Evolutionary conservation across 2,888 invertebrate species (phyloP).

Genomic region (Aphodius granarius): DNA sequence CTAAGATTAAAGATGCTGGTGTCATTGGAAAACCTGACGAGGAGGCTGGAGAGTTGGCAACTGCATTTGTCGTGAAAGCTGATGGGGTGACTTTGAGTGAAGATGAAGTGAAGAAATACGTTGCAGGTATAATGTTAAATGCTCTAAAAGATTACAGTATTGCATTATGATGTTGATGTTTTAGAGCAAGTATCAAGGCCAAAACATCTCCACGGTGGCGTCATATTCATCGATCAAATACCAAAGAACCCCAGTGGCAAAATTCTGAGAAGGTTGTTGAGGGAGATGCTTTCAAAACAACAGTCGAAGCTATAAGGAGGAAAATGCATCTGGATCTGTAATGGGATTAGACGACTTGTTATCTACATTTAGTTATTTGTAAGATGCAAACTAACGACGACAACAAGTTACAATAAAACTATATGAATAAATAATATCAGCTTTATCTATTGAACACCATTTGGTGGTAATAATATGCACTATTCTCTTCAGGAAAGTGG

Average conservation of each 20-base stretch:
- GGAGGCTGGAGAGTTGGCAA: constrained; percentile 72
- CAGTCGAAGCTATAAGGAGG: constrained; percentile 16
- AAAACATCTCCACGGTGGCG: constrained; percentile 71
- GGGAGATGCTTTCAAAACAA: constrained; percentile 27
- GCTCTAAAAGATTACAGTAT: neutral
- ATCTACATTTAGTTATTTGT: no score
- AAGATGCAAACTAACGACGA: no score
- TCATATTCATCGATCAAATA: constrained; percentile 55
- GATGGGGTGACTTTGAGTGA: constrained; percentile 56
- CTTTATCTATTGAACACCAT: no score
- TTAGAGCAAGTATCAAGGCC: constrained; percentile 62
- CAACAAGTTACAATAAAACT: no score
- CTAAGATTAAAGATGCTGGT: constrained; percentile 74
- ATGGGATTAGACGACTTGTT: no score
- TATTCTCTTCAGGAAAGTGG: no score
- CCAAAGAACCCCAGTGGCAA: constrained; percentile 57
- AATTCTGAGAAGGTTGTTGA: constrained; percentile 52
- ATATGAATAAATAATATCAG: no score
- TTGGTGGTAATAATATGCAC: no score
- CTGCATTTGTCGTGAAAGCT: constrained; percentile 74
- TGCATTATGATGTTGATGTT: no score
- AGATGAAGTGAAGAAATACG: constrained; percentile 46
- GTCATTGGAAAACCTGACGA: constrained; percentile 79
- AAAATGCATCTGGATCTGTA: neutral
- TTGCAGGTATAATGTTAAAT: constrained; percentile 48